Evolutionary conservation across 2,888 invertebrate species (phyloP).

Genomic region (Phaedon cochleariae): DNA sequence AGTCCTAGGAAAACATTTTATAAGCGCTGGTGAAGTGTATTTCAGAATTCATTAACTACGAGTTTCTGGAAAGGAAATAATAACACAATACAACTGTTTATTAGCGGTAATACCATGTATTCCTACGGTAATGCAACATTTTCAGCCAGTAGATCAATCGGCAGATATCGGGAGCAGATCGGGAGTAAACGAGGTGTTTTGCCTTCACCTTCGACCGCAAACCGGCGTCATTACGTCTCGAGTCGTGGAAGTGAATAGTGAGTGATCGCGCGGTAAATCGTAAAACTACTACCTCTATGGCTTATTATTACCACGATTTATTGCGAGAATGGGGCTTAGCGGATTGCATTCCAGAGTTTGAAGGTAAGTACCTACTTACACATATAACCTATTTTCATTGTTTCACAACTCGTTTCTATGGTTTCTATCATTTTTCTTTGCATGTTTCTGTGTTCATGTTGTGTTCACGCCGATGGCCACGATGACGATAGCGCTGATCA

Average conservation of each 20-base stretch:
- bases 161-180: not conserved
- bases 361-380: not conserved
- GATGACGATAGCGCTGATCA: too few species aligned
- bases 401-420: not conserved
- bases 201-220: not conserved
- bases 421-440: not conserved
- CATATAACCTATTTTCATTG: not conserved
- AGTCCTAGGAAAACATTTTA: too few species aligned
- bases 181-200: not conserved
- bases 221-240: slow-evolving; percentile 1
- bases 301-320: not conserved
- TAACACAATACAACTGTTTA: not conserved
- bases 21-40: too few species aligned
- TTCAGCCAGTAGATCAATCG: not conserved
- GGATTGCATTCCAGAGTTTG: slow-evolving; percentile 6
- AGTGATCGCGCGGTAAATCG: not conserved
- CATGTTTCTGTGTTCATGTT: too few species aligned
- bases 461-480: too few species aligned
- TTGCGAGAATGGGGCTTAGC: not conserved
- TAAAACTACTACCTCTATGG: not conserved
- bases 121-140: not conserved
- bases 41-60: not conserved
- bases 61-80: not conserved
- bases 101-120: not conserved
- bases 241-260: not conserved